Evolutionary conservation across 2,888 invertebrate genomes (phyloP), one percentile per base, ranked within the genome.

Genomic region (Torymus texanus): DNA sequence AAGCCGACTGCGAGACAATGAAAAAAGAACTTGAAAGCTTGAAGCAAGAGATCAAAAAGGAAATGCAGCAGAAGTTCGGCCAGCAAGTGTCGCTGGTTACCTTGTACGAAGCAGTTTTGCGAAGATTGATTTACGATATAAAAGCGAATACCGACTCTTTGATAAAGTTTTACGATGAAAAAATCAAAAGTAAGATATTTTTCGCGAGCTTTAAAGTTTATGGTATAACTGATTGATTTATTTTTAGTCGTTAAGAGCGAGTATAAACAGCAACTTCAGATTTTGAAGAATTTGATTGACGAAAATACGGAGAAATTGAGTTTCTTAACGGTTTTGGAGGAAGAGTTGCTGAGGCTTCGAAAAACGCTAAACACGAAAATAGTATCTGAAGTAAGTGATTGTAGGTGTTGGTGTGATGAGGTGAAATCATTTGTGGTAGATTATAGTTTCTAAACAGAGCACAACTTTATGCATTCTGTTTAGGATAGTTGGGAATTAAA

Each of bases 1-100:
- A 93, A 87, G 91, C 93, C 0, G 95, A 95, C 86, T 91, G 94
- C 14, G 92, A 92, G 65, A 92, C 92, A 67, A 95, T 95, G 95
- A 91, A 92, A 11, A 89, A 89, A 0, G 91, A 92, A 75, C 93
- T 94, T 0, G 90, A 91, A 2, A 90, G 91, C 11, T 86, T 95
- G 4, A 92, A 94, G 75, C 92, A 92, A 1, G 91, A 90, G 86
- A 92, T 93, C 41, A 88, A 88, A 14, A 88, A 91, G 53, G 90
- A 91, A 62, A 92, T 93, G 91, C 89, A 90, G 62, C 90, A 91
- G 59, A 93, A 93, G 85, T 94, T 94, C 84, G 94, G 94, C 0
- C 88, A 91, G 68, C 85, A 90, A 67, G 86, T 93, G 14, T 91
- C 92, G 83, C 86, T 94, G 1, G 91, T 91, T 77, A 91, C 91